Base-by-base conservation (phyloP, 1,140 invertebrate genomes). In the Drosophila sp. region DNA sequence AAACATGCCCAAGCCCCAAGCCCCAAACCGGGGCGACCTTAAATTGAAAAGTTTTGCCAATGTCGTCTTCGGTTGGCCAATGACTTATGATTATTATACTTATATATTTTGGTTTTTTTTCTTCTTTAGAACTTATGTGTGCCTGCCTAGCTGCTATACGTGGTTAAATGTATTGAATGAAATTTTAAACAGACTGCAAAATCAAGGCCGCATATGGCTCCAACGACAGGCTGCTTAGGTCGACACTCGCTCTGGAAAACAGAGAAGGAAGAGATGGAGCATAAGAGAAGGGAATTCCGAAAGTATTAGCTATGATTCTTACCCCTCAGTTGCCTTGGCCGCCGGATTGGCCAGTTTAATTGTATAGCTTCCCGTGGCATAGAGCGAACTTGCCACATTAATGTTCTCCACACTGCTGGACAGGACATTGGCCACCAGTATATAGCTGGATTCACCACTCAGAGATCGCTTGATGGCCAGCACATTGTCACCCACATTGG, bases 21-120 rank as follows among this genome's bases (percentile, higher is more conserved):
- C 30, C 2, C 30, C 10, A 38, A 10, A 8, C 10, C 35, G 11
- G 11, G 35, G 2, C 10, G 71, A 87, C 82, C 83, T 69, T 66
- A 77, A 87, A 87, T 89, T 87, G 76, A 87, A 89, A 87, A 87
- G 84, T 87, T 87, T 79, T 58, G 35, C 63, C 67, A 72, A 78
- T 78, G 68, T 63, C 62, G 62, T 60, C 54, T 33, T 58, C 33
- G 54, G 44, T 50, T 58, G 54, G 54, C 76, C 67, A 80, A 76
- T 73, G 72, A 72, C 62, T 68, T 76, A 76, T 70, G 44, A 10
- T 62, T 74, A 41, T 62, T 62, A 72, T 56, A 64, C 56, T 63
- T 57, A 40, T 63, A 56, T 56, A 54, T 6, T 32, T 30, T 67
- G 61, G 66, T 66, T 66, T 66, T 25, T 41, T 60, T 11, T n/a